Conservation (phyloP, 1,140 invertebrate genomes). For the Neotoxoptera formosana region DNA sequence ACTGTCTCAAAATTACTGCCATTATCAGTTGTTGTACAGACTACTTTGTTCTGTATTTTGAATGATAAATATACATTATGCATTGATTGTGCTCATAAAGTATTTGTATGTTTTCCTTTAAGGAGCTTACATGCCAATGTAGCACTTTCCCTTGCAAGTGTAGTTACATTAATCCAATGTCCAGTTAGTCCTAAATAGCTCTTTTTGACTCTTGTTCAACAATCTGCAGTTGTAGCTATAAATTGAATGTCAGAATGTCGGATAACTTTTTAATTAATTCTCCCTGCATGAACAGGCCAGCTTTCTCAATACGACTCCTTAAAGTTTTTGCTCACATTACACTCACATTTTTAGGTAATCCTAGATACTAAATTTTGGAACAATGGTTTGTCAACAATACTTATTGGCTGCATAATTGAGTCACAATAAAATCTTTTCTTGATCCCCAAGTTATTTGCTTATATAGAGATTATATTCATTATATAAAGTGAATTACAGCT, state of each 20-base stretch:
- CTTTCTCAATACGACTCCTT: not conserved
- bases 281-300: not conserved
- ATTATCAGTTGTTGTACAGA: constrained; percentile 22
- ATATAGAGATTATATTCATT: too few relatives aligned
- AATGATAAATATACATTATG: constrained; percentile 26
- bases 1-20: constrained; percentile 30
- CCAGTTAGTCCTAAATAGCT: not conserved
- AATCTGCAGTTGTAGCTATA: constrained; percentile 23
- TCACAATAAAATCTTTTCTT: too few relatives aligned
- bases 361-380: constrained; percentile 18
- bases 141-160: constrained; percentile 21
- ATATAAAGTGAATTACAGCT: too few relatives aligned
- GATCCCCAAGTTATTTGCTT: too few relatives aligned
- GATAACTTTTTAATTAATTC: constrained; percentile 14
- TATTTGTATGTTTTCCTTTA: not conserved
- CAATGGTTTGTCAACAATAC: not conserved
- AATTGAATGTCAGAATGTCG: not conserved
- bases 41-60: constrained; percentile 24
- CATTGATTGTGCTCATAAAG: not conserved
- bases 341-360: not conserved
- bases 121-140: constrained; percentile 8
- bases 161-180: constrained; percentile 1
- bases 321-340: constrained; percentile 15
- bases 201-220: not conserved
- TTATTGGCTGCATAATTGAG: constrained; percentile 2